Percentiles rank a stretch among this genome's conserved stretches.
Evolutionary conservation across 2,113 vertebrate species (phyloP).

Genomic region (Notothenia coriiceps): DNA sequence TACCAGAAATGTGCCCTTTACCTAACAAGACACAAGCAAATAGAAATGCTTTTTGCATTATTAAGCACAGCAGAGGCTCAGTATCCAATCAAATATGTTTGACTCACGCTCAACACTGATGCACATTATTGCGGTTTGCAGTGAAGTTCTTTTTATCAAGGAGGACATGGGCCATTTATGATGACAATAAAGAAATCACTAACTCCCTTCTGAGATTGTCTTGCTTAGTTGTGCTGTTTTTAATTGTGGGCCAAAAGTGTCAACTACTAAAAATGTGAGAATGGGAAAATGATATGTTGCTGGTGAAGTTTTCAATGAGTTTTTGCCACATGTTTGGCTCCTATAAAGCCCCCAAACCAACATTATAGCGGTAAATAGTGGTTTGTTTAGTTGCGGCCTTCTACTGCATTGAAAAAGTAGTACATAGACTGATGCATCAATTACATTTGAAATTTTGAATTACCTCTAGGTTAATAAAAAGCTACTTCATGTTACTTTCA

Average conservation of each 20-base stretch:
- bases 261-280: constrained; percentile 33
- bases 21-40: too few species aligned
- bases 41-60: neutral
- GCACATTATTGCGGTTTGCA: neutral
- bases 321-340: constrained; percentile 28
- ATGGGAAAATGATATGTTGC: constrained; percentile 28
- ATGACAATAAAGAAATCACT: constrained; percentile 6
- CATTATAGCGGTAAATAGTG: constrained; percentile 23
- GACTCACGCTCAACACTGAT: neutral
- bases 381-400: constrained; percentile 31
- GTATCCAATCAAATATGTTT: neutral
- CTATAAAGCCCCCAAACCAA: constrained; percentile 10
- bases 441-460: constrained; percentile 6
- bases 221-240: constrained; percentile 28
- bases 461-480: neutral
- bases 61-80: neutral
- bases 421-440: neutral
- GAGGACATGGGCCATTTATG: neutral
- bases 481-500: neutral
- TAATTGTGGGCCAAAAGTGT: constrained; percentile 14
- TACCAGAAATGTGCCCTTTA: neutral
- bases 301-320: constrained; percentile 21
- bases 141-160: neutral
- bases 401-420: constrained; percentile 1
- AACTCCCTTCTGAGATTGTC: constrained; percentile 19